Evolutionary conservation across 2,113 vertebrate species (phyloP), one percentile per base, ranked within the genome.

Genomic region (Zosterops borbonicus): DNA sequence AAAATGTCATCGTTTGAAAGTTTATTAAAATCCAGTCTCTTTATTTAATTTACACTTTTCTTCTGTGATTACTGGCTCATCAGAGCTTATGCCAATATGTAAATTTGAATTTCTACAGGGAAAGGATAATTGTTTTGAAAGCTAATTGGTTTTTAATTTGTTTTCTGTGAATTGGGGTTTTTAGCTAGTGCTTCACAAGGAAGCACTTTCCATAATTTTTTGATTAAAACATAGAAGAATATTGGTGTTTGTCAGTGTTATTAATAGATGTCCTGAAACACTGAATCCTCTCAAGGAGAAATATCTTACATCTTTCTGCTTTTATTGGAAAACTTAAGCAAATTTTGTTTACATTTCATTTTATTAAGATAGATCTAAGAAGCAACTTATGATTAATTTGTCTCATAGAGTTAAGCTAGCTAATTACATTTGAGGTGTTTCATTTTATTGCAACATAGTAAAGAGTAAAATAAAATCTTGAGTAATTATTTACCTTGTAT

Each of bases 91-190:
- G 37, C 56, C 31, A 73, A 24, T 78, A 35, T 46, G 62, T 76
- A 71, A 68, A 70, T 87, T 69, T 69, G 15, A 13, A 23, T 73
- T 94, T 91, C 27, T 87, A 9, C 21, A 50, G 12, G 46, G 62
- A 89, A 65, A 41, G 22, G 11, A 1, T 73, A 85, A 55, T 79
- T 69, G 49, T 3, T 79, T 80, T 42, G 68, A 60, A 90, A 71
- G 41, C n/a, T 79, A 91, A 87, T 94, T 92, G 55, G 39, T 33
- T 83, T 73, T 87, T 65, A 60, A 83, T 93, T 95, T 92, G 56
- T 77, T 83, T 62, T 77, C 44, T 78, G 8, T 75, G 33, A 74
- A 47, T 63, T 81, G 42, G 3, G 2, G 2, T 58, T 92, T 89
- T 94, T 85, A 83, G 41, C 44, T 46, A 62, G 9, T 47, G 18